Evolutionary conservation across 2,797 vertebrate species (phyloP), one percentile per base, ranked within the genome.

Genomic region (Poecilia gillii): DNA sequence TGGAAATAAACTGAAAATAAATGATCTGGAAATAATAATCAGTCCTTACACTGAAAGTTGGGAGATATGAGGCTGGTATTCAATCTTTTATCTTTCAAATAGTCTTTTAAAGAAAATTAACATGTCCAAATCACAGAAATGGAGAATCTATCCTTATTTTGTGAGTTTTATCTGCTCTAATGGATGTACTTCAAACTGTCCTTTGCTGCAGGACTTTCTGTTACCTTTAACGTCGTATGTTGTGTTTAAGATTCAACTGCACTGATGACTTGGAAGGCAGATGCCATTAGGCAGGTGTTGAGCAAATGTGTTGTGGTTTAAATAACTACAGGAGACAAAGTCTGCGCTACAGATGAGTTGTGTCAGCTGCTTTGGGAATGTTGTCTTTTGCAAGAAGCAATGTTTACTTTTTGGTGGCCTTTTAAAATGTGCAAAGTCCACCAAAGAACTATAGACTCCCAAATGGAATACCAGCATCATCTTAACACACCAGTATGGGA

Each of bases 91-190:
- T 33, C 28, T 33, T 62, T 33, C 28, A 62, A 33, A 33, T 62
- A 7, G 18, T 62, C 59, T 62, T 16, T 33, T 18, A 33, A 1
- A 6, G 13, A 62, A 62, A 62, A 31, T 53, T 8, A 33, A 33
- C 36, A 0, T 0, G 43, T 20, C 11, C 28, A 33, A 5, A 25
- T 33, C 28, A 14, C 14, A 5, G 2, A 12, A 5, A 74, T 41
- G 0, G 11, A 43, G 18, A 31, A 41, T 74, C 23, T 41, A 13
- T n/a, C 13, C 51, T 5, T 46, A 33, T 20, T 62, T 31, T 23
- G 8, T 31, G 11, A 5, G 20, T 4, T 59, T 66, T 66, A 14
- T 46, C 3, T 47, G 4, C 5, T 64, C 14, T 28, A 39, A 46
- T 36, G n/a, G n/a, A 66, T 14, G 8, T 3, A 16, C 33, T 76